Base-by-base conservation (phyloP, 2,888 invertebrate species). In the Lepas anatifera region DNA sequence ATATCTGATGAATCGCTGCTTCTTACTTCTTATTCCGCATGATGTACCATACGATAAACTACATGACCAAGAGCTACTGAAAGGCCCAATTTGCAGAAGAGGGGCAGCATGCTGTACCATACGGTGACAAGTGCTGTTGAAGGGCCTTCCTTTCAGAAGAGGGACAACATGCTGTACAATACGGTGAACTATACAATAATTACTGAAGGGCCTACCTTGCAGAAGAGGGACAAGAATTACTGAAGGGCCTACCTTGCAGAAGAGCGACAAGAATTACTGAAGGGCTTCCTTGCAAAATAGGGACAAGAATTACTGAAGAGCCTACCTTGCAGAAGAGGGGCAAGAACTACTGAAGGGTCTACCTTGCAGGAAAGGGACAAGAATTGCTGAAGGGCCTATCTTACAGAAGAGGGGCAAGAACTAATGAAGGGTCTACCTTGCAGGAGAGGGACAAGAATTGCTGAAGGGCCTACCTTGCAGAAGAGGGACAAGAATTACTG, bases 401-500 rank as follows among this genome's bases (percentile, higher is more conserved):
- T 98, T 98, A 50, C 98, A 84, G 70, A 98, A 97, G 78, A 99
- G 84, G 93, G 98, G 95, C 80, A 94, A 94, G 81, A 96, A n/a
- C n/a, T n/a, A n/a, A n/a, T n/a, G n/a, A n/a, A n/a, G n/a, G 94
- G 78, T 92, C 91, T 82, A 97, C 95, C 32, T 64, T 43, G 37
- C 37, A 58, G 25, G 35, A 50, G 43, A n/a, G 41, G 25, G 25
- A 18, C 41, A 27, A 41, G 64, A 64, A 18, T 58, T 43, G 39
- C 43, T 72, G 77, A 77, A 84, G 95, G 95, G 87, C 96, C 97
- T 83, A 95, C 95, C 83, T 98, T 98, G 50, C 98, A 84, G 70
- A 98, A 97, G 78, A 99, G 84, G 93, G 99, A 95, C 80, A 94
- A 94, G 81, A 96, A 96, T n/a, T n/a, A n/a, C n/a, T 22, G 97